A percentile compares a stretch with the other conserved stretches of the same genome.
Conservation (phyloP, 2,888 invertebrate species). For the Melanophora roralis region DNA sequence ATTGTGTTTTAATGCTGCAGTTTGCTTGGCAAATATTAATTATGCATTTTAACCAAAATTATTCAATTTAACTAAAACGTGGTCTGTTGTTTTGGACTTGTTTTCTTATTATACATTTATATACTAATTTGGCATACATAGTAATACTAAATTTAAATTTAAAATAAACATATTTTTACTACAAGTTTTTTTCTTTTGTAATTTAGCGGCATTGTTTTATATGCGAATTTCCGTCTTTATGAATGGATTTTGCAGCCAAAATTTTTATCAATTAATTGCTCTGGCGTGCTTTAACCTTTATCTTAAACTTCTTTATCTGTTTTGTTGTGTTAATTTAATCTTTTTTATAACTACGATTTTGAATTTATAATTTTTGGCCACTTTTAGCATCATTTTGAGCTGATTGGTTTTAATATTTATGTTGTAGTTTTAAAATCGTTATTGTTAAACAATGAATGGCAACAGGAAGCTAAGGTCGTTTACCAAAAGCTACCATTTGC, state of each 20-base stretch:
- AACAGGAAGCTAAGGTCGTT: not conserved
- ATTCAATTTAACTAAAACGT: not conserved
- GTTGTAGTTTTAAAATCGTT: too few species aligned
- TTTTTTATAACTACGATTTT: not conserved
- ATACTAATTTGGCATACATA: constrained; percentile 14
- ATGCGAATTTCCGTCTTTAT: not conserved
- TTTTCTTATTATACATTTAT: not conserved
- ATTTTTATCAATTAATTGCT: not conserved
- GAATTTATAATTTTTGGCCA: not conserved
- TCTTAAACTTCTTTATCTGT: not conserved
- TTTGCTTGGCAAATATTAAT: not conserved
- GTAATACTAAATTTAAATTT: not conserved
- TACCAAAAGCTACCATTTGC: constrained; percentile 28
- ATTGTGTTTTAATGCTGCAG: not conserved
- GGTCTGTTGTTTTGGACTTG: too few species aligned
- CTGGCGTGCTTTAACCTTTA: not conserved
- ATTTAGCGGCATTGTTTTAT: not conserved
- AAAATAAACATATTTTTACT: too few species aligned
- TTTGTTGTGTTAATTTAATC: not conserved
- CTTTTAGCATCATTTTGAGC: too few species aligned
- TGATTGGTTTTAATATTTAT: too few species aligned
- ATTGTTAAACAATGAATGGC: not conserved
- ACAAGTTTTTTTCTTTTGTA: not conserved
- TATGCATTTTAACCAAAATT: not conserved
- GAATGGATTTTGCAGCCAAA: not conserved